Conservation (phyloP, 2,888 invertebrate genomes). For the Eueremaeus valkanovi region DNA sequence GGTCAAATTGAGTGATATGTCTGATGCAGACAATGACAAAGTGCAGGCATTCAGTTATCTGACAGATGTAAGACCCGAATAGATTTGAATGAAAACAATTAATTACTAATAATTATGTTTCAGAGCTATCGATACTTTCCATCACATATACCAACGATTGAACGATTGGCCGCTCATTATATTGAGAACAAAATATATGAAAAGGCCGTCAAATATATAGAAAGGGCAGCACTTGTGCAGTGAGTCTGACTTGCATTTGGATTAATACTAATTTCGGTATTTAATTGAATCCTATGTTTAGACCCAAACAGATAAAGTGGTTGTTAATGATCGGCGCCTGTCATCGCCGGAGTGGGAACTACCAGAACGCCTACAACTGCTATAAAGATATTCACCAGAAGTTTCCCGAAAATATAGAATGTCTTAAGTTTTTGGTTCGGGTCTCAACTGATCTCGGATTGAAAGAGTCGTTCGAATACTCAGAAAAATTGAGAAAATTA, state of each 20-base stretch:
- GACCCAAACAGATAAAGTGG: conserved; percentile 76
- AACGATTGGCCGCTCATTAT: conserved; percentile 84
- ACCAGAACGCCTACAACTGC: conserved; percentile 73
- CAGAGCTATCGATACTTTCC: conserved; percentile 63
- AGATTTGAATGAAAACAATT: not conserved
- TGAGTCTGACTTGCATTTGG: conserved; percentile 46
- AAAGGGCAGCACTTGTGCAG: conserved; percentile 69
- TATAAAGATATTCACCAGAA: conserved; percentile 79
- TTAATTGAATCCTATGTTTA: conserved; percentile 47
- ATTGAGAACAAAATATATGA: conserved; percentile 83
- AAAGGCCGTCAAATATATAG: conserved; percentile 76
- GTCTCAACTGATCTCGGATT: conserved; percentile 84
- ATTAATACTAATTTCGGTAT: not conserved
- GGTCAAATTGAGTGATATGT: conserved; percentile 81
- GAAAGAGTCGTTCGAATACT: conserved; percentile 80
- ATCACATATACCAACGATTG: conserved; percentile 70
- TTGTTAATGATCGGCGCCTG: conserved; percentile 79
- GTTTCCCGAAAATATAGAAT: conserved; percentile 93
- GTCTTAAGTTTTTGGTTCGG: conserved; percentile 81
- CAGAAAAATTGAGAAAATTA: conserved; percentile 73
- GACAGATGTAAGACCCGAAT: conserved; percentile 60
- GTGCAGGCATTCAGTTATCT: conserved; percentile 81
- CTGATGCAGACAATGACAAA: conserved; percentile 83
- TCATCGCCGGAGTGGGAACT: conserved; percentile 74
- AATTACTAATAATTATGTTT: not conserved